Evolutionary conservation across 2,888 invertebrate genomes (phyloP), one percentile per base, ranked within the genome.

Genomic region (Trichogramma dendrolimi): DNA sequence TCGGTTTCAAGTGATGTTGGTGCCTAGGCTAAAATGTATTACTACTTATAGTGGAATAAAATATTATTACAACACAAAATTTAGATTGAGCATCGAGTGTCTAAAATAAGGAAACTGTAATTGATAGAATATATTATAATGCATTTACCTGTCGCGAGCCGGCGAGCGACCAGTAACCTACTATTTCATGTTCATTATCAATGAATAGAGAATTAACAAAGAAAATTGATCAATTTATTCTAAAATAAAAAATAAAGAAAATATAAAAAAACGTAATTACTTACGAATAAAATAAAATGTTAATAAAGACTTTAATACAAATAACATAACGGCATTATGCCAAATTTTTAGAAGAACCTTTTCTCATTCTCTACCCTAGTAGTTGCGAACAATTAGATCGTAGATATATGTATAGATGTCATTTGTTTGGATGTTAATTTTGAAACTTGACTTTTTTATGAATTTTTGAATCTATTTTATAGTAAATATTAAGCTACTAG

Each of bases 271-370:
- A 70, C 67, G 69, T 70, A 73, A 69, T 69, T 69, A 73, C 69
- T 70, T 74, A 73, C 75, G 75, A 75, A 74, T 68, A 70, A 72
- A 73, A 71, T 74, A 72, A 75, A 73, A 75, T 76, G 75, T 76
- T 77, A 78, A 76, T 74, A 75, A 75, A 74, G 75, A 72, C 71
- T 78, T 77, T 76, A 78, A 76, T 75, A 76, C 74, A 74, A 73
- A 71, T 71, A 71, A 74, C 62, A 69, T 71, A 73, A 72, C 65
- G 71, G 71, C 71, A 53, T 56, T 58, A 60, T 49, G 65, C 67
- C 67, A 65, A 53, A 54, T 67, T 65, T 68, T 62, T 60, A 65
- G 62, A 67, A 63, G 62, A 58, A 67, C 62, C 67, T 64, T 63
- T 66, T 68, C 63, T 67, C 62, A 67, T 60, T 55, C 64, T 66